Base-by-base conservation (phyloP, 64 coral and sea anemone genomes). In the Stylophora pistillata region DNA sequence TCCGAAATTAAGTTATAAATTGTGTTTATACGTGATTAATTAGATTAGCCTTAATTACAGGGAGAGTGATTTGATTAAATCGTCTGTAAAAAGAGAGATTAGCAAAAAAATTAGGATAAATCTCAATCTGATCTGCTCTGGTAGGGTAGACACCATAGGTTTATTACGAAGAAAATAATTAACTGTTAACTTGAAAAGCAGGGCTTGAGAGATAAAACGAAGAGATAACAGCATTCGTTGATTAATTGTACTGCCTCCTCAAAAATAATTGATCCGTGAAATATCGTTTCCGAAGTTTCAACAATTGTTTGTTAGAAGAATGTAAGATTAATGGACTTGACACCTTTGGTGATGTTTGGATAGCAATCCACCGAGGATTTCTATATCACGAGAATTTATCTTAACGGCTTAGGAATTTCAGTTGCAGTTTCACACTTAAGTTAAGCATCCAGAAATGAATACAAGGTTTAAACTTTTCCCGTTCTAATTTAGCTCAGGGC, bases 11-110 rank as follows among this genome's bases (percentile, higher is more conserved):
- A 82, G 30, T 82, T 47, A 78, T 21, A 82, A 82, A 65, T 65
- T 82, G 79, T 82, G 79, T 82, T 82, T 82, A 64, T 47, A 47
- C 56, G 34, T 17, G 33, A 52, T 68, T 70, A 84, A 84, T 84
- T 84, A 54, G 61, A 84, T 84, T 84, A 84, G 15, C 66, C 30
- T 62, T 84, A 71, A 84, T 84, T 69, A 54, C 33, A 69, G 41
- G 60, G 28, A 14, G 61, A 53, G 34, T 84, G 80, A 84, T 84
- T 70, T 69, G 62, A 84, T 84, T 84, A 84, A 63, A 47, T 68
- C 34, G 16, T 69, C 21, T 41, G 41, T 52, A 70, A 18, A 69
- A 65, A 21, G 33, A 53, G 12, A 56, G 33, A 84, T 84, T 70
- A 70, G 53, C 60, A 27, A 31, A 14, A 47, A 69, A 70, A 23